Percentiles rank a stretch among this genome's conserved stretches.
These are phyloP conservation scores for Chloebia gouldiae DNA, from an alignment of 2,113 vertebrate species.

Conservation along the genomic window DNA sequence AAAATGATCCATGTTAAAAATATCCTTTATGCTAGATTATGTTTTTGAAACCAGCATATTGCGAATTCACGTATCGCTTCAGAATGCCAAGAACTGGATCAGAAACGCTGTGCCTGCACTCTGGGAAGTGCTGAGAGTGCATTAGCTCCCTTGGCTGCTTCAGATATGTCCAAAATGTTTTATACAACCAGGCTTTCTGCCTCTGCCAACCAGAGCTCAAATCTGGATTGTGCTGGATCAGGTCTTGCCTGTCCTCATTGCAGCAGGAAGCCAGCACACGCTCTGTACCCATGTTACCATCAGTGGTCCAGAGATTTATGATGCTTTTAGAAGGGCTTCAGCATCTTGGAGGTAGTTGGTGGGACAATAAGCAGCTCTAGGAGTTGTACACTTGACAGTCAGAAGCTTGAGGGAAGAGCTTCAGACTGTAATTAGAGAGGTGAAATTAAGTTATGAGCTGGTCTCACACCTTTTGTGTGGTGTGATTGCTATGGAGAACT, in stretches of 20 bases:
- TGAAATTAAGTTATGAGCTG: not conserved
- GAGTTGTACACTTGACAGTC: not conserved
- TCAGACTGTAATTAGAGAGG: not conserved
- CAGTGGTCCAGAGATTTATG: not conserved
- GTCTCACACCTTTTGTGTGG: rapidly evolving
- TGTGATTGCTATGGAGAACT: not conserved
- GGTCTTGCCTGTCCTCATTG: not conserved
- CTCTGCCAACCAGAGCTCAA: not conserved
- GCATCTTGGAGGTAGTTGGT: not conserved
- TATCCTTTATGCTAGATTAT: not conserved
- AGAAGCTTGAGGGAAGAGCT: not conserved
- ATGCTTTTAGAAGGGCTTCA: not conserved
- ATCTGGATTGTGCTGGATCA: not conserved
- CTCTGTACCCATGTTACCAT: rapidly evolving
- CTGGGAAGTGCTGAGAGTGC: constrained; percentile 29
- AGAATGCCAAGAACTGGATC: not conserved
- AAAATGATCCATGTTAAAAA: not conserved
- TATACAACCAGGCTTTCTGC: not conserved
- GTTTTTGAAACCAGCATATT: constrained; percentile 4
- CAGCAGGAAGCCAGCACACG: not conserved
- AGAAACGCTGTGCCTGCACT: not conserved
- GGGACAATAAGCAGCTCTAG: not conserved
- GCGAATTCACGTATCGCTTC: not conserved
- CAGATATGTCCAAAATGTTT: not conserved
- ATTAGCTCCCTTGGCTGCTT: constrained; percentile 17